phyloP scores from a whole-genome alignment of 2,888 invertebrate genomes.

The Perdita meconis region DNA sequence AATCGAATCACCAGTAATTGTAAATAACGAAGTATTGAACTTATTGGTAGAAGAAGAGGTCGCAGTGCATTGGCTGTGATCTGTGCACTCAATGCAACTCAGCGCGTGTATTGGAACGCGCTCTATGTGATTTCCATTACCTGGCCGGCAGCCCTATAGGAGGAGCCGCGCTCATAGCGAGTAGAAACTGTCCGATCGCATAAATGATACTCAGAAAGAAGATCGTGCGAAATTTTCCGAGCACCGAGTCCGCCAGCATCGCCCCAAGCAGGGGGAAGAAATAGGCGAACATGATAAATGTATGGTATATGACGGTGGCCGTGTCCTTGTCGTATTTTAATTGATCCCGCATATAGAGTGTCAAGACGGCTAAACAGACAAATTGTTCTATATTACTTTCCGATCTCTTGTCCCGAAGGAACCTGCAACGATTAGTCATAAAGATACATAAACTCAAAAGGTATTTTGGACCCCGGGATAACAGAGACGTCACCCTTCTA shows the following conservation, averaged over 20 bases:
- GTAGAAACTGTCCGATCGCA: conserved; percentile 91
- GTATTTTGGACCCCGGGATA: conserved; percentile 9
- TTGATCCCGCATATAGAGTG: conserved; percentile 93
- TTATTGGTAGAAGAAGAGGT: too few species aligned
- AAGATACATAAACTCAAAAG: background rate
- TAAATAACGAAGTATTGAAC: too few species aligned
- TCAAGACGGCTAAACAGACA: conserved; percentile 92
- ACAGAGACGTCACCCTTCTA: too few species aligned
- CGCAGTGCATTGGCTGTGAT: too few species aligned
- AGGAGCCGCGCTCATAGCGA: conserved; percentile 89
- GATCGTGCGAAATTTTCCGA: conserved; percentile 96
- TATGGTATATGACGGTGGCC: conserved; percentile 95
- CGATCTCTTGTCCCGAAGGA: background rate
- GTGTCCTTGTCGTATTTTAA: conserved; percentile 89
- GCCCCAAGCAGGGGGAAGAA: conserved; percentile 96
- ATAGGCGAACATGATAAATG: conserved; percentile 95
- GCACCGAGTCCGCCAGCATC: conserved; percentile 95
- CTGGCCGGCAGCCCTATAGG: conserved; percentile 86
- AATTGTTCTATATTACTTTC: conserved; percentile 8
- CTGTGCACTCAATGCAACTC: too few species aligned
- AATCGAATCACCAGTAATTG: too few species aligned
- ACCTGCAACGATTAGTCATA: background rate
- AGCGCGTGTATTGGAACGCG: too few species aligned
- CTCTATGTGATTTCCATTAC: too few species aligned
- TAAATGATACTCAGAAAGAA: conserved; percentile 95